Conservation (phyloP, 2,797 vertebrate genomes). For the Characodon lateralis region DNA sequence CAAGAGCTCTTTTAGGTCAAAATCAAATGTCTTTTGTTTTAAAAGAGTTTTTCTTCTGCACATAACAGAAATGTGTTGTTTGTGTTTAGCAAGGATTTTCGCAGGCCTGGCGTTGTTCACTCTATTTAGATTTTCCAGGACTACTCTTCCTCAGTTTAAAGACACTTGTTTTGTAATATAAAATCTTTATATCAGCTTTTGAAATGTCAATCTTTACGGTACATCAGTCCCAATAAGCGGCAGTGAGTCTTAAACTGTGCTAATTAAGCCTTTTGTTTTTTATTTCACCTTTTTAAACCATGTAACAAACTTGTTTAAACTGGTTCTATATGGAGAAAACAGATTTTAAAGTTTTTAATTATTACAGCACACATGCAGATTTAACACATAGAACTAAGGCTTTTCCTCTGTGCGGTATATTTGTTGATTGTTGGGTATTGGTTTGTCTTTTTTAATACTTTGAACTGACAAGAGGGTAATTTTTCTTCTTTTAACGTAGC, state of each 20-base stretch:
- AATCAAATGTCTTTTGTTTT: background rate
- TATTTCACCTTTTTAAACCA: slow-evolving; percentile 67
- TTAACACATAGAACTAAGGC: slow-evolving; percentile 55
- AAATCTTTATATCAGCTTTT: slow-evolving; percentile 53
- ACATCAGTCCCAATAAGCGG: slow-evolving; percentile 54
- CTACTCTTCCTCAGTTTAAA: slow-evolving; percentile 39
- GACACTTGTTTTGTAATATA: slow-evolving; percentile 27
- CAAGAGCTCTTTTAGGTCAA: slow-evolving; percentile 15
- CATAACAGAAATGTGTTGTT: slow-evolving; percentile 17
- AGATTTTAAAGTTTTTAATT: slow-evolving; percentile 51
- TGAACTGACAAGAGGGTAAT: slow-evolving; percentile 23
- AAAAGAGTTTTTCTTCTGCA: slow-evolving; percentile 33
- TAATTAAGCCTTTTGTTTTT: slow-evolving; percentile 62
- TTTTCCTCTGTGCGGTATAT: slow-evolving; percentile 57
- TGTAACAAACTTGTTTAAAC: slow-evolving; percentile 74
- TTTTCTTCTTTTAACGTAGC: slow-evolving; percentile 32
- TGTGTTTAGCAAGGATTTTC: slow-evolving; percentile 16
- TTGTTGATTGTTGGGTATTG: slow-evolving; percentile 50
- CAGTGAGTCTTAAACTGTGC: slow-evolving; percentile 60
- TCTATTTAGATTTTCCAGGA: slow-evolving; percentile 68
- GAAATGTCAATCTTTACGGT: slow-evolving; percentile 60
- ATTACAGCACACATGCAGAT: slow-evolving; percentile 61
- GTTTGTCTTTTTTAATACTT: slow-evolving; percentile 45
- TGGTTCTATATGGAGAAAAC: slow-evolving; percentile 59
- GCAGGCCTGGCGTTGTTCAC: slow-evolving; percentile 47